Evolutionary conservation across 2,113 vertebrate genomes (phyloP).

Genomic region (Procavia capensis): DNA sequence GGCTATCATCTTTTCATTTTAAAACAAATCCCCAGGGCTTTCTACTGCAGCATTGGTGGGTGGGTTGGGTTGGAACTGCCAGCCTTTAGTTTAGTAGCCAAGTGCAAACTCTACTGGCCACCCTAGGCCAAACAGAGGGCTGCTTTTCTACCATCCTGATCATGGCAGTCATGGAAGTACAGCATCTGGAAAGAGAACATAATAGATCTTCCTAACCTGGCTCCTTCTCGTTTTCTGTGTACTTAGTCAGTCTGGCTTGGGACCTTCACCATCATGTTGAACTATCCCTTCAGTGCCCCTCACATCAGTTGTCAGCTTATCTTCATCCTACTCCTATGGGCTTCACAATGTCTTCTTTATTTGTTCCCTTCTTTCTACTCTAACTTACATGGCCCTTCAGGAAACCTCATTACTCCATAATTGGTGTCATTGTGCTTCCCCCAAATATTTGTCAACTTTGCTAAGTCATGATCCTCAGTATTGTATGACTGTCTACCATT

Average conservation of each 20-base stretch:
- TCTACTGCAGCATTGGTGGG: background rate
- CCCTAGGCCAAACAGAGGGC: background rate
- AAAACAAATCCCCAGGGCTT: background rate
- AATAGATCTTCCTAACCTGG: background rate
- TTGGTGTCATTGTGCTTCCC: too few relatives aligned
- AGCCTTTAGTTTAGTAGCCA: background rate
- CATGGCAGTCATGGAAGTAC: background rate
- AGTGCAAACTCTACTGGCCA: background rate
- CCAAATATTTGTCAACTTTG: too few relatives aligned
- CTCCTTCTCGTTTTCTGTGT: conserved; percentile 10
- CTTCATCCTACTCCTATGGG: background rate
- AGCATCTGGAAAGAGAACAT: background rate
- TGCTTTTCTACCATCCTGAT: background rate
- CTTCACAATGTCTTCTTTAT: background rate
- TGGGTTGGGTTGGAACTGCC: background rate
- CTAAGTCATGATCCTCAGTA: too few relatives aligned
- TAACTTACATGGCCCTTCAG: background rate
- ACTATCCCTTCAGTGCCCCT: background rate
- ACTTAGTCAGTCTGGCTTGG: background rate
- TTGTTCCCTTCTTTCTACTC: background rate
- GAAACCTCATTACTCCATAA: background rate
- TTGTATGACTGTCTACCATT: too few relatives aligned
- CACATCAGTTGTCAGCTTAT: background rate
- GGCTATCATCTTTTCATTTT: background rate
- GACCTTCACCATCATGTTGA: background rate